Evolutionary conservation across 2,797 vertebrate species (phyloP), one percentile per base, ranked within the genome.

Genomic region (Jordanella pulchra): DNA sequence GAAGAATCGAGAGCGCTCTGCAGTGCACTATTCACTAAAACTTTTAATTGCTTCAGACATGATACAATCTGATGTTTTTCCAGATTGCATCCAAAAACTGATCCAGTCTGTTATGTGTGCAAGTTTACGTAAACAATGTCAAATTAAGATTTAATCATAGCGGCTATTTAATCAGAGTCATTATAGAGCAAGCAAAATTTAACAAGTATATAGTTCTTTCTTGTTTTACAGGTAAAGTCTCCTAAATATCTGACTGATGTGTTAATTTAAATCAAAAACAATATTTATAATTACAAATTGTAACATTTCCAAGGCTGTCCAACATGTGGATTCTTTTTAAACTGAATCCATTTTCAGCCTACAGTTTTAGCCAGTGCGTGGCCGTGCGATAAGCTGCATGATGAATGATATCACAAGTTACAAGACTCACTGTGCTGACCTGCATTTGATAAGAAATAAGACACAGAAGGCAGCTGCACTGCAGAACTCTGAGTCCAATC

Each of bases 371-470:
- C 35, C 35, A 39, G 45, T 67, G 67, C 63, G 18, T 30, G 63
- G 51, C 63, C 21, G 53, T 32, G 35, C 66, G 39, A 86, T 55
- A 77, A 51, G 35, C 45, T 45, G 67, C 32, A 72, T 58, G 63
- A 56, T 78, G 50, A 72, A 61, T 58, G 66, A 69, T 60, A 73
- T 72, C 76, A 68, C 65, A 60, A 45, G 65, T 71, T 69, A 10
- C 54, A 65, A 67, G 58, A 48, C 71, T 78, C 27, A 23, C 67
- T 73, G 69, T 39, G 72, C 73, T 76, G 75, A 82, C 44, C 79
- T 69, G 77, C 67, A 28, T 72, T 72, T 54, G 65, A 82, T 72
- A 67, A 77, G 79, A 87, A 73, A 67, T 75, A 75, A 64, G 58
- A 65, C 58, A 73, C 69, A 72, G 45, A 30, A 21, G 54, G 66